Conservation (phyloP, 92 coral and sea anemone genomes). For the Porites divaricata region DNA sequence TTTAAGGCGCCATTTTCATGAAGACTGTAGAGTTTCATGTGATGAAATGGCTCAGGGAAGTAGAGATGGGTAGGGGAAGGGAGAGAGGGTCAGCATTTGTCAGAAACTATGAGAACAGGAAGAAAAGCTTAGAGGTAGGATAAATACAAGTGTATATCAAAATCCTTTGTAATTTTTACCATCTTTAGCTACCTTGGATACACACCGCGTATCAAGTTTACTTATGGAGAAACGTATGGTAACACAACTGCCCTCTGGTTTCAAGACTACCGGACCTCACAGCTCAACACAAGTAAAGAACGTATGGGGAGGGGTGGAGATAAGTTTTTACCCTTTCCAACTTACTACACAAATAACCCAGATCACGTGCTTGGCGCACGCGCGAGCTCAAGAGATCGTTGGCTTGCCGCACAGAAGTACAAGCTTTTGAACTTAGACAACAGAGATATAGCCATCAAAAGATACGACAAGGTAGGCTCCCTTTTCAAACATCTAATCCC, state of each 20-base stretch:
- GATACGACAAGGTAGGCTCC: conserved; percentile 71
- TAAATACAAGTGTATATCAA: too few species aligned
- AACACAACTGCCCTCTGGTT: conserved; percentile 91
- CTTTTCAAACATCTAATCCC: not conserved
- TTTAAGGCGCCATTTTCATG: too few species aligned
- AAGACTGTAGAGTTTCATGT: too few species aligned
- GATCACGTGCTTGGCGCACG: conserved; percentile 96
- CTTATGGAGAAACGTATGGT: conserved; percentile 91
- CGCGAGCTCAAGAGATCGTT: conserved; percentile 92
- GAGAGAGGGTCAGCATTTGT: too few species aligned
- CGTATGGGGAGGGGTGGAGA: conserved; percentile 96
- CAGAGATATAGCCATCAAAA: conserved; percentile 69
- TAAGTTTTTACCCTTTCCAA: conserved; percentile 90
- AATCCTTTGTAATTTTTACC: too few species aligned
- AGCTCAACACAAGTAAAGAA: conserved; percentile 84
- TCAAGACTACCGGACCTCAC: conserved; percentile 76
- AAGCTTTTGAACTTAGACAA: conserved; percentile 74
- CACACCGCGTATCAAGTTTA: conserved; percentile 79
- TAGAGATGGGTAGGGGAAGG: too few species aligned
- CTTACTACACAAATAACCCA: conserved; percentile 93
- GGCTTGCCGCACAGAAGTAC: conserved; percentile 90
- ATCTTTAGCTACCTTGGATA: conserved; percentile 82
- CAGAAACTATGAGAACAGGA: too few species aligned
- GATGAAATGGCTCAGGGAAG: too few species aligned
- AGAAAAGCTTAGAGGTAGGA: not conserved